Conservation (phyloP, 2,888 invertebrate genomes). For the Lepidochitona cinerea region DNA sequence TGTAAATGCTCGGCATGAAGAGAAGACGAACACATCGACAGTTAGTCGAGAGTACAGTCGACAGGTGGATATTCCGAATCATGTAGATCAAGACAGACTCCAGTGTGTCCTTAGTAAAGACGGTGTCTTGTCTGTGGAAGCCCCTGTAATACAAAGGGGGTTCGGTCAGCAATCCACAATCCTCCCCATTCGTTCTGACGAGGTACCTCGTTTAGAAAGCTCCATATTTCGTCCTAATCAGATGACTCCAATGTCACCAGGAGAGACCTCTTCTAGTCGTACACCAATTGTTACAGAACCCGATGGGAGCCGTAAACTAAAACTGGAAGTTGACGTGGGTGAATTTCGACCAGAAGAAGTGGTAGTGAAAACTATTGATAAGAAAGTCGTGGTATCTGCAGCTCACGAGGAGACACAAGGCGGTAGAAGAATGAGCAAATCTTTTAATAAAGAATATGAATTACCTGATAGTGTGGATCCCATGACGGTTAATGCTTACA, state of each 20-base stretch:
- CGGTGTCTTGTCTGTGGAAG: constrained; percentile 63
- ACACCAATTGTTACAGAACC: constrained; percentile 64
- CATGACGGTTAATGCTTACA: constrained; percentile 64
- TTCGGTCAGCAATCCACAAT: constrained; percentile 24
- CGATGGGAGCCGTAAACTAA: constrained; percentile 59
- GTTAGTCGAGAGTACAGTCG: constrained; percentile 63
- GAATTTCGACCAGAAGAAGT: constrained; percentile 69
- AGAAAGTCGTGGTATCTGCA: constrained; percentile 66
- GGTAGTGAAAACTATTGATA: constrained; percentile 67
- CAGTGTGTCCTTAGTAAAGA: constrained; percentile 61
- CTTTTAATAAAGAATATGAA: constrained; percentile 70
- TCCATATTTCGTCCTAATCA: neutral
- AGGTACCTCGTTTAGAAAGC: neutral
- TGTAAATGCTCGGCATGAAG: constrained; percentile 58
- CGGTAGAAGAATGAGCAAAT: constrained; percentile 65
- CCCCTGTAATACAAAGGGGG: constrained; percentile 36
- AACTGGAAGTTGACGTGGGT: constrained; percentile 63
- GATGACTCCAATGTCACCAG: constrained; percentile 39
- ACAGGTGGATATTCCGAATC: constrained; percentile 61
- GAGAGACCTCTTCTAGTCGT: constrained; percentile 55
- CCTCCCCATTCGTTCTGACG: constrained; percentile 48
- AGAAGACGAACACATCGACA: constrained; percentile 49
- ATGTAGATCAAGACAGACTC: constrained; percentile 58
- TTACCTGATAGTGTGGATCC: constrained; percentile 68
- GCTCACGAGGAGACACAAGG: constrained; percentile 66